phyloP scores from a whole-genome alignment of 2,797 vertebrate species.

The Moxostoma hubbsi region DNA sequence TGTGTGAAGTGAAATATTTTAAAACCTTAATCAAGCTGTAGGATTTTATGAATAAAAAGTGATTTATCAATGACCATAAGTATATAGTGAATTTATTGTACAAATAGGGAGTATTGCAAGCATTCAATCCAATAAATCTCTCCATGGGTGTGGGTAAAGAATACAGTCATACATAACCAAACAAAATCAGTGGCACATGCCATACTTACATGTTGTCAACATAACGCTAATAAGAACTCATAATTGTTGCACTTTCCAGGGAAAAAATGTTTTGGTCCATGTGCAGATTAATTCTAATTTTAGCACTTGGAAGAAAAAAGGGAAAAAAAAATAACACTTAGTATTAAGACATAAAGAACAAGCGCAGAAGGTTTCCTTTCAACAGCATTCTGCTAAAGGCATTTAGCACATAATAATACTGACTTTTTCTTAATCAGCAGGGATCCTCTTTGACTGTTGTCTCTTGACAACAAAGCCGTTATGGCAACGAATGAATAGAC shows the following conservation, averaged over 20 bases:
- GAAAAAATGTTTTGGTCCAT: conserved; percentile 53
- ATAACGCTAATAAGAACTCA: conserved; percentile 26
- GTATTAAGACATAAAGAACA: conserved; percentile 40
- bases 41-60: conserved; percentile 21
- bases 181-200: conserved; percentile 43
- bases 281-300: conserved; percentile 38
- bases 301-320: conserved; percentile 47
- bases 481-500: conserved; percentile 26
- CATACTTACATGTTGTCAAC: conserved; percentile 32
- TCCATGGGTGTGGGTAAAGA: conserved; percentile 60
- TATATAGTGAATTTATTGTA: conserved; percentile 64
- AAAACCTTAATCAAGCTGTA: background rate
- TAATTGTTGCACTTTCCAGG: conserved; percentile 36
- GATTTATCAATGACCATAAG: conserved; percentile 14
- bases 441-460: conserved; percentile 4
- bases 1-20: background rate
- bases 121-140: conserved; percentile 61
- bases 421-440: background rate
- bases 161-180: conserved; percentile 61
- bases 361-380: conserved; percentile 24
- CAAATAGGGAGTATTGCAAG: conserved; percentile 67
- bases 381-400: conserved; percentile 31
- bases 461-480: background rate
- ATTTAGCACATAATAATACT: conserved; percentile 22
- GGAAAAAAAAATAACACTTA: conserved; percentile 53